Conservation (phyloP, 2,888 invertebrate genomes). For the Drosophila meridionalis region DNA sequence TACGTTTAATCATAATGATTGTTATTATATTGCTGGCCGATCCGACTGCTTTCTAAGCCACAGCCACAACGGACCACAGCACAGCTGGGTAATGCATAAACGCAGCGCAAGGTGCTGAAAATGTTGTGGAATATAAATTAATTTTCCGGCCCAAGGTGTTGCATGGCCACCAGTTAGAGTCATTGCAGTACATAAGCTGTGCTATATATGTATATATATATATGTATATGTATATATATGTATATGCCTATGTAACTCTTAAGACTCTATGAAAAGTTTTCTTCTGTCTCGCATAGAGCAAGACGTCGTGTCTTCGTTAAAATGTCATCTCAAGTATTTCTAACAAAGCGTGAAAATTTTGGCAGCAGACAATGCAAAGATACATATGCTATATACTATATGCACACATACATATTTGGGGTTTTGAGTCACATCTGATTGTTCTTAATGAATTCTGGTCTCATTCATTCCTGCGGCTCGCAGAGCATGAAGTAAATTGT, state of each 20-base stretch:
- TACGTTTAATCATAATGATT: conserved; percentile 85
- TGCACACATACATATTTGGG: neutral
- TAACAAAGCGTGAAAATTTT: conserved; percentile 69
- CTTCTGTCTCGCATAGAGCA: neutral
- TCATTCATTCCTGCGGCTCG: conserved; percentile 69
- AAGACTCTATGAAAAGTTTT: neutral
- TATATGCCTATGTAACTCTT: neutral
- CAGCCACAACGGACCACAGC: neutral
- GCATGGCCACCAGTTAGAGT: conserved; percentile 33
- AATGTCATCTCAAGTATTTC: conserved; percentile 49
- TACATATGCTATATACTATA: conserved; percentile 3
- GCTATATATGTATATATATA: neutral
- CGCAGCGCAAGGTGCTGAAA: conserved; percentile 72
- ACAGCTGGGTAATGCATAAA: conserved; percentile 35
- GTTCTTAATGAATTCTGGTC: conserved; percentile 74
- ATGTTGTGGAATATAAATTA: conserved; percentile 61
- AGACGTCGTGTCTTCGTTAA: conserved; percentile 20
- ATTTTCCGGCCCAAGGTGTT: conserved; percentile 48
- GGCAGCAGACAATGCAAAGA: conserved; percentile 48
- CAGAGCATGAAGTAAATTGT: conserved; percentile 59
- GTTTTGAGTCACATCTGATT: conserved; percentile 63
- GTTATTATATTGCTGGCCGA: conserved; percentile 77
- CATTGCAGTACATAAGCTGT: conserved; percentile 31
- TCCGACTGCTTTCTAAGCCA: conserved; percentile 61
- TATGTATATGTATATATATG: neutral